phyloP scores from a whole-genome alignment of 2,113 vertebrate species.

The Chionis minor region DNA sequence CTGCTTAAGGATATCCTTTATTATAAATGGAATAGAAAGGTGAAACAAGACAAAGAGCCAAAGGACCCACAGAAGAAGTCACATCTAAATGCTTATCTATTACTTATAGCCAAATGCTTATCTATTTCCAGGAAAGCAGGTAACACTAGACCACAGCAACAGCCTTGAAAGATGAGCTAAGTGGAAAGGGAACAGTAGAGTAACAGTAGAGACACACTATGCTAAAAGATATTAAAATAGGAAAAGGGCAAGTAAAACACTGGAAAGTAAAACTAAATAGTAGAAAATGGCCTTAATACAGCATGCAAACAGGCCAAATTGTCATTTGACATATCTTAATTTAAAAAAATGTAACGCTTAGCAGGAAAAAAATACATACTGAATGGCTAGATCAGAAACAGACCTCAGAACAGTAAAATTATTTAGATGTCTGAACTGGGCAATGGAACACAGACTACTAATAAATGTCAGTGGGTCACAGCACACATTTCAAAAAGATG shows the following conservation, averaged over 20 bases:
- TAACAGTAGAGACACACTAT: background rate
- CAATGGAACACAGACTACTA: background rate
- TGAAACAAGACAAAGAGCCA: background rate
- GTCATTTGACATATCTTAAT: background rate
- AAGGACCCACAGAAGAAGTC: background rate
- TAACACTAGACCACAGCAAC: background rate
- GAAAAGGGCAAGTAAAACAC: background rate
- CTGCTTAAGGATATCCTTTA: background rate
- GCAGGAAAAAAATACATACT: background rate
- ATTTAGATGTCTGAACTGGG: background rate
- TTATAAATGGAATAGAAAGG: background rate
- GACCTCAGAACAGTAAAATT: background rate
- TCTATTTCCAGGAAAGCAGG: background rate
- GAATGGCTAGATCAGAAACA: background rate
- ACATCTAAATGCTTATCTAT: background rate
- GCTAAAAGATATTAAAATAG: background rate
- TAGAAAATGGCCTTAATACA: background rate
- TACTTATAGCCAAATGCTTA: background rate
- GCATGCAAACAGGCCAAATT: background rate
- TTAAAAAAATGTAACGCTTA: background rate
- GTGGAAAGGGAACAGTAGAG: background rate
- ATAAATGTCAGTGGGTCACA: background rate
- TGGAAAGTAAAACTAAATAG: background rate
- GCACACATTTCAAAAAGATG: background rate
- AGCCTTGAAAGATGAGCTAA: background rate